These are phyloP conservation scores for Otus sunia DNA, from an alignment of 2,113 vertebrate species.

Conservation along the genomic window DNA sequence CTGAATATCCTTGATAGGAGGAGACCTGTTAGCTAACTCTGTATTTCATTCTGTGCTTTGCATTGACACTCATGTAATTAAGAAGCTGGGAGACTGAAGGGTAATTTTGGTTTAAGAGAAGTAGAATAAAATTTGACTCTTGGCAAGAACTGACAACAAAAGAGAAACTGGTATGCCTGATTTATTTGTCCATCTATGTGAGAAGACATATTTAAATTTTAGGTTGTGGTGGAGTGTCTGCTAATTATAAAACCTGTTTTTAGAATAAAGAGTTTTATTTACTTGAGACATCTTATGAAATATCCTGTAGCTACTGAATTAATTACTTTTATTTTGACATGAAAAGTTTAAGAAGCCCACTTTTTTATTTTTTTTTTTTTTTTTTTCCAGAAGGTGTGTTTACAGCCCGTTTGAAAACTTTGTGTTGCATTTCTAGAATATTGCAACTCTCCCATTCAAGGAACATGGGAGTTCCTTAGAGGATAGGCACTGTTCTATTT, in stretches of 20 bases:
- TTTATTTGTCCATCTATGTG: background rate
- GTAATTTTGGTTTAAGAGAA: background rate
- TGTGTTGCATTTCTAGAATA: background rate
- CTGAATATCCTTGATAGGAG: background rate
- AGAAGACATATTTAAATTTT: background rate
- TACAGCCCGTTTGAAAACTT: background rate
- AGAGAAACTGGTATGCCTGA: background rate
- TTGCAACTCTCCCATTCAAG: background rate
- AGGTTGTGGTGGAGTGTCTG: background rate
- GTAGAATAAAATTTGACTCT: background rate
- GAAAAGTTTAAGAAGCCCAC: background rate
- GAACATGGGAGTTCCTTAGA: background rate
- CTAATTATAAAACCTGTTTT: background rate
- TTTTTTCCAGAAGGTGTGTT: background rate
- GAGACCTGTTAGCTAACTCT: background rate
- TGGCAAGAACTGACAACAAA: background rate
- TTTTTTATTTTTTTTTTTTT: background rate
- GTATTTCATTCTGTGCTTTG: background rate
- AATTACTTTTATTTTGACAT: background rate
- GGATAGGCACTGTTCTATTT: background rate
- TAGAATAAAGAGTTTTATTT: background rate
- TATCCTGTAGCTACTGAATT: background rate
- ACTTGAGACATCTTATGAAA: background rate
- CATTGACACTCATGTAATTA: background rate
- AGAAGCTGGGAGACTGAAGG: background rate